These are phyloP conservation scores for Bellardia pandia DNA, from an alignment of 2,888 invertebrate genomes.

Conservation along the genomic window DNA sequence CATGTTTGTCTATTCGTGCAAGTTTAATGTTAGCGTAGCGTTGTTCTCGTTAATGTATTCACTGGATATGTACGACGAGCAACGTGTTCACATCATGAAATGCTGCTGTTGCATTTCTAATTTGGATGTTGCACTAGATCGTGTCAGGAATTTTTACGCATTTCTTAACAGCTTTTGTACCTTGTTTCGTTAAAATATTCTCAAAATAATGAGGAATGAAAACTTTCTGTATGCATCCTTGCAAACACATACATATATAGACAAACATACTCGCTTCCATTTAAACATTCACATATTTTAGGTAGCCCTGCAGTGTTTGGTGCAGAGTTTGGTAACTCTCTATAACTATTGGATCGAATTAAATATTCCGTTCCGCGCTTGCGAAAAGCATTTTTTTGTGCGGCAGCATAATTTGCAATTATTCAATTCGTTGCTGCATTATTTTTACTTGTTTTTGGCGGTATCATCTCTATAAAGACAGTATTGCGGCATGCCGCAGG, in stretches of 20 bases:
- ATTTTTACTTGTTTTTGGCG: too few relatives aligned
- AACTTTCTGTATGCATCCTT: constrained; percentile 28
- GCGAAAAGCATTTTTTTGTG: too few relatives aligned
- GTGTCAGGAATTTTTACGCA: constrained; percentile 69
- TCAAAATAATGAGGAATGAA: constrained; percentile 41
- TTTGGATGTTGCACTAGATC: constrained; percentile 60
- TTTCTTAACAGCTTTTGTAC: constrained; percentile 68
- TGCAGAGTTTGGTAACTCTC: too few relatives aligned
- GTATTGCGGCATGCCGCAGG: too few relatives aligned
- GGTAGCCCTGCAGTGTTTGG: not conserved
- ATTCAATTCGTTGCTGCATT: too few relatives aligned
- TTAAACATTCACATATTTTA: not conserved
- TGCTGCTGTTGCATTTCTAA: constrained; percentile 55
- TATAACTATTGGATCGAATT: too few relatives aligned
- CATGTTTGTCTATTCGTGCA: constrained; percentile 11
- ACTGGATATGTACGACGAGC: constrained; percentile 22
- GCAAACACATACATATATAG: not conserved
- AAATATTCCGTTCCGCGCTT: too few relatives aligned
- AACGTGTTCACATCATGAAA: not conserved
- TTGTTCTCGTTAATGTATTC: constrained; percentile 41
- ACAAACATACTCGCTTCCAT: not conserved
- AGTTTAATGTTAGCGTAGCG: constrained; percentile 37
- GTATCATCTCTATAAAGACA: too few relatives aligned
- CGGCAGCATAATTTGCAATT: too few relatives aligned
- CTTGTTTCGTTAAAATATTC: constrained; percentile 56